Evolutionary conservation across 2,113 vertebrate genomes (phyloP), one percentile per base, ranked within the genome.

Genomic region (Dolichallabes microphthalmus): DNA sequence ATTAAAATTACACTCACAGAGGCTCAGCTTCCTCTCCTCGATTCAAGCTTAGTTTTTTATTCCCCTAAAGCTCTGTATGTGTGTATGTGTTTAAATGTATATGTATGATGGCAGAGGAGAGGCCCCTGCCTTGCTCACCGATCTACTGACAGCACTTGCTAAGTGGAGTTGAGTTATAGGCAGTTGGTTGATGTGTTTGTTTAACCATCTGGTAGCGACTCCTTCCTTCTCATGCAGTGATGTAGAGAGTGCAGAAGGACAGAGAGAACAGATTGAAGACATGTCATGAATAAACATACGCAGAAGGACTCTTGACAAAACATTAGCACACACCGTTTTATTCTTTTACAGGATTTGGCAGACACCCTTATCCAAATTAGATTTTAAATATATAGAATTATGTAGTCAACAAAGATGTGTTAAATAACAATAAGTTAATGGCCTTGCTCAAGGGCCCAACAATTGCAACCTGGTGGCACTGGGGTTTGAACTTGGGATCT

Each of bases 121-220:
- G 82, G 80, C 89, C 82, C 84, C 89, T 58, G 90, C 82, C 86
- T 87, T 85, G 91, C 88, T 88, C 93, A 93, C 91, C 91, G 93
- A 92, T 93, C 93, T 81, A 92, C 89, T 94, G 95, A 95, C 94
- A 94, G 88, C 92, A 85, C 88, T 91, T 89, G 93, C 93, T 95
- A 95, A 95, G 94, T 95, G 94, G 94, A 93, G 93, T 93, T 95
- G 95, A 95, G 92, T 95, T 95, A 95, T 94, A 93, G 92, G 93
- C 94, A 94, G 94, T 93, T 93, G 93, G 93, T 90, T 87, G 94
- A 95, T 94, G 93, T 95, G 94, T 95, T 95, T 95, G 93, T 95
- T 95, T 95, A 94, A 94, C 93, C 94, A 94, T 95, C 92, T 95
- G 94, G 93, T 95, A 95, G 95, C 93, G 75, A 94, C 94, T 94